Percentiles rank a stretch among this genome's conserved stretches.
phyloP scores from a whole-genome alignment of 2,113 vertebrate species.

The Lanius ludovicianus region DNA sequence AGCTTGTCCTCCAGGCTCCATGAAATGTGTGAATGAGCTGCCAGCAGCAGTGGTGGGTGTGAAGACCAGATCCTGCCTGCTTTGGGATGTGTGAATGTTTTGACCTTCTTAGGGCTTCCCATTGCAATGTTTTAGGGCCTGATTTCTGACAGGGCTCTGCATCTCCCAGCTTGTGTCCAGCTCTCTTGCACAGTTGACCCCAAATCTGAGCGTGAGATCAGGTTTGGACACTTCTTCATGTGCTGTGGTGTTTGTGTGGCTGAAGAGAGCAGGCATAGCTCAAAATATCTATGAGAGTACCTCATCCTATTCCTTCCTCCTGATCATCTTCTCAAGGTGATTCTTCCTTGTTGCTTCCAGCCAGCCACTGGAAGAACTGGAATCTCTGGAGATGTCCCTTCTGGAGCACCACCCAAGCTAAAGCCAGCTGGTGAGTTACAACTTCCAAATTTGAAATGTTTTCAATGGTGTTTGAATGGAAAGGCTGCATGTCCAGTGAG shows the following conservation, averaged over 20 bases:
- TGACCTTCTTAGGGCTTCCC: background rate
- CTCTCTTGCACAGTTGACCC: background rate
- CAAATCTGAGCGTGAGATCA: background rate
- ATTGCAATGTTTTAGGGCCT: background rate
- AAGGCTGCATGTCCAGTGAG: background rate
- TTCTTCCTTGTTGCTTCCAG: background rate
- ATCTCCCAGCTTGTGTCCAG: background rate
- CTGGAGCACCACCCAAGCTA: background rate
- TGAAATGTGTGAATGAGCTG: background rate
- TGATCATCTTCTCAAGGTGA: background rate
- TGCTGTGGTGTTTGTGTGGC: background rate
- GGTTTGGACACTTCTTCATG: background rate
- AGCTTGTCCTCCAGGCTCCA: background rate
- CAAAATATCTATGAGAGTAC: background rate
- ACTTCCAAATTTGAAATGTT: background rate
- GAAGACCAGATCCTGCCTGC: background rate
- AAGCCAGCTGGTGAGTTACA: background rate
- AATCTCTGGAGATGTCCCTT: background rate
- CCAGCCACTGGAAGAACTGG: background rate
- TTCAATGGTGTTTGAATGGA: fast-evolving
- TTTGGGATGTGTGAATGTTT: background rate
- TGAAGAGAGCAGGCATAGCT: background rate
- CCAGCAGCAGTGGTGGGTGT: background rate
- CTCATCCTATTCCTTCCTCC: background rate
- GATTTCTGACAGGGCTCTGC: background rate